phyloP scores from a whole-genome alignment of 1,140 invertebrate species.

The Leptinotarsa defecta region DNA sequence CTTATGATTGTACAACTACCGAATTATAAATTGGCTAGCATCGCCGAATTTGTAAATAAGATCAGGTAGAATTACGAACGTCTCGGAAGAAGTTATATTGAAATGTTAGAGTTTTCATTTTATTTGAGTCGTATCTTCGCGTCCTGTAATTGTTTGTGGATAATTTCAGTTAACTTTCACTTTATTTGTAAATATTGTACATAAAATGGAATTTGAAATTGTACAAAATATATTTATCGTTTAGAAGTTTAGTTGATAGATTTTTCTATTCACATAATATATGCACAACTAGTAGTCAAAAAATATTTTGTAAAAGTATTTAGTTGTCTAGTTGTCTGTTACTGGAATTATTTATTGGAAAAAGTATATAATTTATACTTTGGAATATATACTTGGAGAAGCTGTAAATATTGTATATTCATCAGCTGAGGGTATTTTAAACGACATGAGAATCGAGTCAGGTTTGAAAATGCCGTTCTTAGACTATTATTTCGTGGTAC shows the following conservation, averaged over 20 bases:
- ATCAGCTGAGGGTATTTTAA: constrained; percentile 42
- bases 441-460: constrained; percentile 34
- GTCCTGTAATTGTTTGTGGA: constrained; percentile 19
- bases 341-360: constrained; percentile 20
- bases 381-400: constrained; percentile 34
- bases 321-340: constrained; percentile 16
- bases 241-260: constrained; percentile 36
- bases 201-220: constrained; percentile 42
- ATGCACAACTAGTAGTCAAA: constrained; percentile 31
- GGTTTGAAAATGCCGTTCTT: constrained; percentile 42
- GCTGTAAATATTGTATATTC: constrained; percentile 56
- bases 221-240: constrained; percentile 44
- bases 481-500: constrained; percentile 42
- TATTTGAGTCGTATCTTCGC: constrained; percentile 8
- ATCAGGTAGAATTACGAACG: constrained; percentile 19
- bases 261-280: constrained; percentile 25
- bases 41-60: constrained; percentile 52
- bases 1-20: constrained; percentile 46
- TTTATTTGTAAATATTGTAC: constrained; percentile 43
- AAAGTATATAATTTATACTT: constrained; percentile 27
- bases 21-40: constrained; percentile 47
- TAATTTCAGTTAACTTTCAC: constrained; percentile 9
- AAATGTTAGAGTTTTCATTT: not conserved
- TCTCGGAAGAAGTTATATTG: constrained; percentile 13
- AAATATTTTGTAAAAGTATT: constrained; percentile 28